Evolutionary conservation across 2,797 vertebrate genomes (phyloP).

Genomic region (Darevskia nairensis): DNA sequence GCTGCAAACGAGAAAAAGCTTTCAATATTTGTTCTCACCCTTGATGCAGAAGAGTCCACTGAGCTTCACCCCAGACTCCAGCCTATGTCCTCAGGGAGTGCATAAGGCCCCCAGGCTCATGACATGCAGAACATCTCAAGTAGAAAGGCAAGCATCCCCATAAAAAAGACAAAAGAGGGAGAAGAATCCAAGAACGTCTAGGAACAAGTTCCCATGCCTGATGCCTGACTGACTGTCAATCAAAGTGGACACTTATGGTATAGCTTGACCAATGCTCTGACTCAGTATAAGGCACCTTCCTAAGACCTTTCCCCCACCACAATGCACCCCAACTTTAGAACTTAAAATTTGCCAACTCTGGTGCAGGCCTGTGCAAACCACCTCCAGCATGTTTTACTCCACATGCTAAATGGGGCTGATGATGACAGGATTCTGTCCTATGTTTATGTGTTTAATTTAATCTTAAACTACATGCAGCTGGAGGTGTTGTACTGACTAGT

Average conservation of each 20-base stretch:
- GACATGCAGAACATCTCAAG: not conserved
- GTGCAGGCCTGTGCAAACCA: not conserved
- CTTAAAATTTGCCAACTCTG: not conserved
- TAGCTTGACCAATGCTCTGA: not conserved
- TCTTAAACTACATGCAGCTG: not conserved
- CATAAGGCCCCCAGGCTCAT: too few species aligned
- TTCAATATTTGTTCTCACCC: not conserved
- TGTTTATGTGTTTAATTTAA: not conserved
- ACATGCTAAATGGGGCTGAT: too few species aligned
- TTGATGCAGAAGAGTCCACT: not conserved
- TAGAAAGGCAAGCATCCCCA: not conserved
- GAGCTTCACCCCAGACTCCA: not conserved
- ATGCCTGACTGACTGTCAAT: not conserved
- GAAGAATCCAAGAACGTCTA: not conserved
- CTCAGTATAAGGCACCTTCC: too few species aligned
- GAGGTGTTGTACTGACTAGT: constrained; percentile 77
- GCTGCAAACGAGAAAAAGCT: too few species aligned
- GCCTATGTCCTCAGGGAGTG: not conserved
- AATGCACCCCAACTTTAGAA: not conserved
- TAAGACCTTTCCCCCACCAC: not conserved
- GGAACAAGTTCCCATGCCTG: not conserved
- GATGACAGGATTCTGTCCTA: not conserved
- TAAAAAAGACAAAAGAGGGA: not conserved
- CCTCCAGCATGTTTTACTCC: too few species aligned
- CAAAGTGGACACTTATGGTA: not conserved